Conservation (phyloP, 2,113 vertebrate genomes). For the Gymnorhina tibicen region DNA sequence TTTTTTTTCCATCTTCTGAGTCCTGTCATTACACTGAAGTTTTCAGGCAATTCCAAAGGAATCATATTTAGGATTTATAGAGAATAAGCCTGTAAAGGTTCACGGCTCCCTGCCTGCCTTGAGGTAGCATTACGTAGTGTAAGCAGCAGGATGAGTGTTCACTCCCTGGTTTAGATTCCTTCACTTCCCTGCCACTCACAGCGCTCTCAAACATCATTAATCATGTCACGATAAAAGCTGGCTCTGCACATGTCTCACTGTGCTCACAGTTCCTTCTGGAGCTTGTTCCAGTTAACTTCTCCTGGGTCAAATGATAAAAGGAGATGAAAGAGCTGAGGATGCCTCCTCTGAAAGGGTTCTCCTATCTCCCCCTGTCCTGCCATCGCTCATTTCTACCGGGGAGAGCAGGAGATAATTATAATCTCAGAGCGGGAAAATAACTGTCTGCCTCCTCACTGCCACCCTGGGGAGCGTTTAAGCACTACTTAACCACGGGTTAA, state of each 20-base stretch:
- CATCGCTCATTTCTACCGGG: not conserved
- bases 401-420: not conserved
- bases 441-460: not conserved
- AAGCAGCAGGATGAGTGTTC: not conserved
- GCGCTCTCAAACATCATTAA: not conserved
- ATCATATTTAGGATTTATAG: not conserved
- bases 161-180: not conserved
- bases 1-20: not conserved
- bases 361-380: not conserved
- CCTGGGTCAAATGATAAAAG: not conserved
- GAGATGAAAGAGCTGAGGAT: not conserved
- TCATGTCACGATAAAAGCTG: not conserved
- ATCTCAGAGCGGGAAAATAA: not conserved
- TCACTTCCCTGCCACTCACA: not conserved
- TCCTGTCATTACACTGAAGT: not conserved
- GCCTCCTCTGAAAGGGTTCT: not conserved
- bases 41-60: not conserved
- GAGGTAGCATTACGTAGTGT: not conserved
- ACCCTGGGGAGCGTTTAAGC: constrained; percentile 18
- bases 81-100: not conserved
- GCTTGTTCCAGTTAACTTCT: not conserved
- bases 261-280: not conserved
- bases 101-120: not conserved
- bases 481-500: constrained; percentile 8
- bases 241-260: not conserved